Percentiles rank a stretch among this genome's conserved stretches.
These are phyloP conservation scores for Chrysolina americana DNA, from an alignment of 2,888 invertebrate species.

Conservation along the genomic window DNA sequence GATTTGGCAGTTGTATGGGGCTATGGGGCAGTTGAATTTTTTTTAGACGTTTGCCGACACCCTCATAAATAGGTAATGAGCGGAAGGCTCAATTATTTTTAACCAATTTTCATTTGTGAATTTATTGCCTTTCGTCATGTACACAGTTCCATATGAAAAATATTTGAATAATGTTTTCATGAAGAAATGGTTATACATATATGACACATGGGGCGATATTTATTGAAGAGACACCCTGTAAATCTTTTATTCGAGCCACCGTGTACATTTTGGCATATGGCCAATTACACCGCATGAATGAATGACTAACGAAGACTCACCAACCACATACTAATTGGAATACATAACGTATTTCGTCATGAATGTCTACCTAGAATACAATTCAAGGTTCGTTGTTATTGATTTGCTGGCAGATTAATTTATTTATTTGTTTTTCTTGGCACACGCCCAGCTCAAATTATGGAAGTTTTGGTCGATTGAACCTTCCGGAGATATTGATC, in stretches of 20 bases:
- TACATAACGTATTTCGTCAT: constrained; percentile 33
- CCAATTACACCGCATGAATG: constrained; percentile 24
- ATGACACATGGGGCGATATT: too few species aligned
- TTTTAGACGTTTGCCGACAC: too few species aligned
- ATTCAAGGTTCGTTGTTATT: constrained; percentile 29
- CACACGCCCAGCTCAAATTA: neutral
- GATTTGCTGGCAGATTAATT: constrained; percentile 10
- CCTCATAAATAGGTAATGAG: too few species aligned
- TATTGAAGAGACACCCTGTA: neutral
- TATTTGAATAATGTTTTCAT: too few species aligned
- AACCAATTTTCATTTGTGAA: too few species aligned
- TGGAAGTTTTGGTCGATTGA: neutral
- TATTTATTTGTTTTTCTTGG: constrained; percentile 14
- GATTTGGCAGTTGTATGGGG: too few species aligned
- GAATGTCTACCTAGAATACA: constrained; percentile 30
- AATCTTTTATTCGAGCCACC: neutral
- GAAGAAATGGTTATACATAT: too few species aligned
- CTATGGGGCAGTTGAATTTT: too few species aligned
- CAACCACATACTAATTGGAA: constrained; percentile 32
- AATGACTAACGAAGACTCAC: constrained; percentile 27
- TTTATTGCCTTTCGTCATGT: too few species aligned
- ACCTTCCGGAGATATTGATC: neutral
- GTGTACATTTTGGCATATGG: neutral
- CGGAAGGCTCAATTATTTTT: too few species aligned
- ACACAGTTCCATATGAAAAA: too few species aligned